Percentiles rank a stretch among this genome's conserved stretches.
These are phyloP conservation scores for Sylvia borin DNA, from an alignment of 2,797 vertebrate species.

Conservation along the genomic window DNA sequence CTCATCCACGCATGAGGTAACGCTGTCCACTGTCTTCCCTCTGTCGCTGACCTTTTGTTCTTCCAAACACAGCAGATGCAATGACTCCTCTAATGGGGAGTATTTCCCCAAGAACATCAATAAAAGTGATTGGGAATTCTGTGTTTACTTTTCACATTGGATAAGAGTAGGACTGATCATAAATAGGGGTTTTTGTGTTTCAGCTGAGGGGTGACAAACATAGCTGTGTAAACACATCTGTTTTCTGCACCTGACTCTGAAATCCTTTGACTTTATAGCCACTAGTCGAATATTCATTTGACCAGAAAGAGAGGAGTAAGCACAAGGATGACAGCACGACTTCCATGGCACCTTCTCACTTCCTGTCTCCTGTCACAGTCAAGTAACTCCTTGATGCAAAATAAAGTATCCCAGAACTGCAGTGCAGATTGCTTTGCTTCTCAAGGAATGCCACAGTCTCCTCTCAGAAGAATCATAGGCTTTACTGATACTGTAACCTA, in stretches of 20 bases:
- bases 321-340: not conserved
- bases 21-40: not conserved
- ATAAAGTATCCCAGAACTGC: not conserved
- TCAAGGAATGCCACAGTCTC: not conserved
- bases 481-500: not conserved
- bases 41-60: not conserved
- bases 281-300: not conserved
- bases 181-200: not conserved
- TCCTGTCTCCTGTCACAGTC: not conserved
- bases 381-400: not conserved
- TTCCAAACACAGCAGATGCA: not conserved
- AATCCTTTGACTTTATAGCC: not conserved
- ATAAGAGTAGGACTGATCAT: not conserved
- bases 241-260: not conserved
- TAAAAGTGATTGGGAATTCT: not conserved
- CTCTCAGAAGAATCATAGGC: not conserved
- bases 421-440: not conserved
- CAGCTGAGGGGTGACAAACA: not conserved
- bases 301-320: not conserved
- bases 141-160: not conserved
- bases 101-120: not conserved
- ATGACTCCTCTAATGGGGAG: not conserved
- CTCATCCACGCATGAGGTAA: slow-evolving; percentile 1
- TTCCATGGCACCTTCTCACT: not conserved
- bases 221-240: not conserved